These are phyloP conservation scores for Onychomys leucogaster DNA, from an alignment of 2,797 vertebrate genomes.

Conservation along the genomic window DNA sequence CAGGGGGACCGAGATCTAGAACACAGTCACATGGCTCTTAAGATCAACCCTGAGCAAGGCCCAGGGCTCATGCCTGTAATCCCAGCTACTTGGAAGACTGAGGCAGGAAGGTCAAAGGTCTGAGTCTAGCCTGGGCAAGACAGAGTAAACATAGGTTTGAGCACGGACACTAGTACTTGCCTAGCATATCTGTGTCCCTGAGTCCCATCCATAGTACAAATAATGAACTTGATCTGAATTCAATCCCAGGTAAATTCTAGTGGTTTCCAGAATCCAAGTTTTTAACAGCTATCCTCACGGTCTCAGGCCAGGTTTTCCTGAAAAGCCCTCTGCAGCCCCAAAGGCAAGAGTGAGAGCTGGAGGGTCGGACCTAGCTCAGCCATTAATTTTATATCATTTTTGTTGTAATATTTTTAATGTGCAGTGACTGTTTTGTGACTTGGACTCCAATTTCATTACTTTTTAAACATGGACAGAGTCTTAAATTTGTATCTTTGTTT, in stretches of 20 bases:
- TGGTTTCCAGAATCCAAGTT: background rate
- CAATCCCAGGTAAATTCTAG: background rate
- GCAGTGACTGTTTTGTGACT: background rate
- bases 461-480: background rate
- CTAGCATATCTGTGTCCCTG: background rate
- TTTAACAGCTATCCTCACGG: background rate
- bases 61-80: background rate
- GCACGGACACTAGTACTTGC: background rate
- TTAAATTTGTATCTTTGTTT: background rate
- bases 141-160: background rate
- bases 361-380: background rate
- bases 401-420: background rate
- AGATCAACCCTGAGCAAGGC: background rate
- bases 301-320: background rate
- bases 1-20: background rate
- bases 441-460: constrained; percentile 35
- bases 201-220: background rate
- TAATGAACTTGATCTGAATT: background rate
- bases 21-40: background rate
- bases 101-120: background rate
- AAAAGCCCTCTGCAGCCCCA: background rate
- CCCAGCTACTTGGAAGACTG: background rate
- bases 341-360: background rate
- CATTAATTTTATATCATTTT: background rate
- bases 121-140: background rate